A percentile compares a stretch with the other conserved stretches of the same genome.
Evolutionary conservation across 2,113 vertebrate genomes (phyloP).

Genomic region (Turnix velox): DNA sequence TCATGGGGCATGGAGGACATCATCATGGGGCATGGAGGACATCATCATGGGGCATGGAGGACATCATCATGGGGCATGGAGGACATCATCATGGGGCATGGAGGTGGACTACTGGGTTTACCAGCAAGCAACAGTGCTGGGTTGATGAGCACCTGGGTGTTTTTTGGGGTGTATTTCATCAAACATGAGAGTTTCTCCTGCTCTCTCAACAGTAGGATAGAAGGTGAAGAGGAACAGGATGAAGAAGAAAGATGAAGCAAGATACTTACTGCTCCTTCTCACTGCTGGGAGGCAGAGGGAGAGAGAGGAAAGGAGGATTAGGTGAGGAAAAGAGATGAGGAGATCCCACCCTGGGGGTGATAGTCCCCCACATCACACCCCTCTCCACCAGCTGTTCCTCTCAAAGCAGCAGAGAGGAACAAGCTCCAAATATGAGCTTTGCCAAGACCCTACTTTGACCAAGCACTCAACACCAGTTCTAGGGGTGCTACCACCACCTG

Average conservation of each 20-base stretch:
- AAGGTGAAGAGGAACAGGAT: background rate
- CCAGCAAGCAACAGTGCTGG: fast-evolving
- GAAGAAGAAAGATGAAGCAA: background rate
- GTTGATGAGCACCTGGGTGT: fast-evolving
- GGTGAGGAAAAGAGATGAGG: background rate
- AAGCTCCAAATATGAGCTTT: fast-evolving
- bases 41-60: no score
- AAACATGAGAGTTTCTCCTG: background rate
- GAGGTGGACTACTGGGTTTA: no score
- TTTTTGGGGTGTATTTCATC: background rate
- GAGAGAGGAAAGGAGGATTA: background rate
- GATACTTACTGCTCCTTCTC: constrained; percentile 92
- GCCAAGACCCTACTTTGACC: fast-evolving
- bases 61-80: no score
- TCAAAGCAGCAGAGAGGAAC: fast-evolving
- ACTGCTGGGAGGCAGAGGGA: constrained; percentile 69
- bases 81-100: no score
- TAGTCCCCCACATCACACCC: fast-evolving
- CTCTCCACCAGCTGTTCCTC: background rate
- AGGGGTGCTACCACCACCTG: background rate
- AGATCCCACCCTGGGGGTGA: background rate
- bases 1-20: no score
- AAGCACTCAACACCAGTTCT: background rate
- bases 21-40: no score
- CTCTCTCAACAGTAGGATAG: fast-evolving